Base-by-base conservation (phyloP, 1,140 invertebrate species). In the Drosophila malerkotliana region DNA sequence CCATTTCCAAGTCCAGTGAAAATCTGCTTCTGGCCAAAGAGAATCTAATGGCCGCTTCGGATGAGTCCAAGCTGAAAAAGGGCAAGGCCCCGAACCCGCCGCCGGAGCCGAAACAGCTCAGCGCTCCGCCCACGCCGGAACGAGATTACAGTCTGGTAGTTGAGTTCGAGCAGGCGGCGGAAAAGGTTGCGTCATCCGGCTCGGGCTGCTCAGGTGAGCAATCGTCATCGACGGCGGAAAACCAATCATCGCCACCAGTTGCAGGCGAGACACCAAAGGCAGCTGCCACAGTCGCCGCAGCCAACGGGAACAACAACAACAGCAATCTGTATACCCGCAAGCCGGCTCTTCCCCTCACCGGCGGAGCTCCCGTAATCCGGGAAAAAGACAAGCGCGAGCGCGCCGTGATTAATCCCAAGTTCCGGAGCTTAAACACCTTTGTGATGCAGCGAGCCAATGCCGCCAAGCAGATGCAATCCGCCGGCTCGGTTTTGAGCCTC, bases 301-400 rank as follows among this genome's bases (percentile, higher is more conserved):
- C 92, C 93, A 15, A 85, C 92, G 34, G 12, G 10, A n/a, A 0
- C 12, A 37, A 37, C 10, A 4, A 10, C 34, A 37, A 37, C 26
- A 69, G 59, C 12, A 81, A 51, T 12, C 39, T 94, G 10, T 94
- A 94, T 37, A 92, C 92, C 64, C 93, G 94, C 64, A 95, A 95
- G 80, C 93, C 93, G 3, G 91, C 92, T 79, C 93, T 93, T 4
- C 91, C 92, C 3, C 71, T 55, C 1, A 59, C 68, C 0, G 94
- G 94, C 0, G 94, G 95, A 73, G 94, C 94, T 1, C 95, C 95
- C 0, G 95, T 96, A 1, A 94, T 95, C 2, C 93, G 95, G 4
- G 95, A 96, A 77, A 95, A 95, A 79, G 95, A 96, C 64, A 96
- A 96, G 83, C 92, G 95, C 6, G 95, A 95, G 62, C 92, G 95